These are phyloP conservation scores for Crossaster papposus DNA, from an alignment of 53 echinoderm and acorn worm genomes.

Conservation along the genomic window DNA sequence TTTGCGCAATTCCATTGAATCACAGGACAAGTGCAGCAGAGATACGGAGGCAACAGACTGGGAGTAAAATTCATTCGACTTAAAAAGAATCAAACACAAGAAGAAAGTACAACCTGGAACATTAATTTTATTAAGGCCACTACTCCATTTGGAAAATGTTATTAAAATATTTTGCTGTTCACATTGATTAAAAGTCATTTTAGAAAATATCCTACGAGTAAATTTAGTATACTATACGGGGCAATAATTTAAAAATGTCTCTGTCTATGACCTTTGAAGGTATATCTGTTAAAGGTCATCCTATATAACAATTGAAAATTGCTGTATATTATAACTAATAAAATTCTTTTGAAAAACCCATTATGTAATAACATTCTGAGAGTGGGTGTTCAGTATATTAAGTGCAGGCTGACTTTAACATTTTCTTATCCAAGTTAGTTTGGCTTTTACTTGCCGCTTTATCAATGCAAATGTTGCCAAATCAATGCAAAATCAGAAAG, in stretches of 20 bases:
- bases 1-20: constrained; percentile 77
- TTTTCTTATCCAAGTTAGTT: not conserved
- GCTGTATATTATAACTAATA: no score
- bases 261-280: no score
- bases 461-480: not conserved
- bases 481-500: not conserved
- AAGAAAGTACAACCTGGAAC: not conserved
- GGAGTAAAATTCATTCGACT: constrained; percentile 36
- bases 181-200: no score
- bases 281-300: no score
- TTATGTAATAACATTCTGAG: no score
- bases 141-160: not conserved
- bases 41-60: constrained; percentile 48
- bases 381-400: not conserved
- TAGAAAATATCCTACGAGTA: no score
- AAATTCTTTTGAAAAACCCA: no score
- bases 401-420: not conserved
- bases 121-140: not conserved
- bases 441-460: not conserved
- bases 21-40: constrained; percentile 3
- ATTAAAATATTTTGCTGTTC: not conserved
- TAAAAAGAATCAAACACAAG: not conserved
- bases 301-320: no score
- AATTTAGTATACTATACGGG: no score
- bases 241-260: no score